These are phyloP conservation scores for Diorhabda carinulata DNA, from an alignment of 1,140 invertebrate genomes.

Conservation along the genomic window DNA sequence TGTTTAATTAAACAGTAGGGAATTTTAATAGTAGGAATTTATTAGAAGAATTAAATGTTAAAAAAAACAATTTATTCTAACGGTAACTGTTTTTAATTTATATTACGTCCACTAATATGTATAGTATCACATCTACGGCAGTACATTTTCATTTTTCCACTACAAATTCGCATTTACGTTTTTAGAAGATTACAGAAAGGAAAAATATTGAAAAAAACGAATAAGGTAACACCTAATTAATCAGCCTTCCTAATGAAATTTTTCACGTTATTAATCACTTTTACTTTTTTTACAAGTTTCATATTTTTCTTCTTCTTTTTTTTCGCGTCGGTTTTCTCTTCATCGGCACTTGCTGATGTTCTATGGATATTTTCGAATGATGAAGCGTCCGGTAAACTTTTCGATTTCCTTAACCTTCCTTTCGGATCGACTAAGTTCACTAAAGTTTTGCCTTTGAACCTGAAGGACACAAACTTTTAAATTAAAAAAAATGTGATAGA, in stretches of 20 bases:
- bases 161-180: neutral
- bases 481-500: neutral
- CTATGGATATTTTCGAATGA: constrained; percentile 15
- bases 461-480: neutral
- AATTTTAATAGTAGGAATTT: neutral
- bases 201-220: neutral
- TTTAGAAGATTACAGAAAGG: too few species aligned
- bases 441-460: constrained; percentile 26
- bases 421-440: constrained; percentile 13
- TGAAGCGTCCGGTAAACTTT: constrained; percentile 29
- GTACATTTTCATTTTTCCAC: constrained; percentile 9
- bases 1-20: neutral
- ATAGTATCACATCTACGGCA: constrained; percentile 21
- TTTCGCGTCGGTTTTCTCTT: constrained; percentile 28
- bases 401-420: constrained; percentile 24
- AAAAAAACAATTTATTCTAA: neutral
- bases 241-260: constrained; percentile 32
- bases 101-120: neutral
- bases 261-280: constrained; percentile 33
- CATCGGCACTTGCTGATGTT: constrained; percentile 21
- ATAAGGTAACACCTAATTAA: constrained; percentile 6
- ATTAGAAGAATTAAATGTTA: neutral
- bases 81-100: neutral
- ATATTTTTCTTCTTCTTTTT: constrained; percentile 37
- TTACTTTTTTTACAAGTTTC: constrained; percentile 35